Evolutionary conservation across 2,888 invertebrate species (phyloP), one percentile per base, ranked within the genome.

Genomic region (Diaphora mendica): DNA sequence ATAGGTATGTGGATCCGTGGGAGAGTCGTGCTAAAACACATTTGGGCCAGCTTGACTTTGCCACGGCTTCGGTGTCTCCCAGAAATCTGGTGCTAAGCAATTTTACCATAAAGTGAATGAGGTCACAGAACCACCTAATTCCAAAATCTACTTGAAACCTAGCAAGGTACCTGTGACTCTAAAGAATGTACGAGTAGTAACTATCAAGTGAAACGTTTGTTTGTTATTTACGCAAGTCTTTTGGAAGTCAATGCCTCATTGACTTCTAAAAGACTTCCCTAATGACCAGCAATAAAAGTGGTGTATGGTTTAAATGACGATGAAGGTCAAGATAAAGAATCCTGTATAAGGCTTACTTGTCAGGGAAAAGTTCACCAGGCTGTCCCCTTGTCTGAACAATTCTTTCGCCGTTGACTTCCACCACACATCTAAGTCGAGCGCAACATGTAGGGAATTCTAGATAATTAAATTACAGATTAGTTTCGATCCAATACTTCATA

Each of bases 371-470:
- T 89, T 95, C 95, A 8, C 95, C 95, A 20, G 95, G 95, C 62
- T 95, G 95, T 20, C 95, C 95, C 77, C 95, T 86, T 0, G 95
- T 95, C 76, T 95, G 95, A 0, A 95, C 95, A 55, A 95, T 94
- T 67, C 95, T 90, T 83, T 95, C 95, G 2, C 95, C 95, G 59
- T 94, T 95, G 0, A 93, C 88, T 85, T 95, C 95, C 17, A 95
- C 95, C 0, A 95, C 95, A 72, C 95, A 95, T 73, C 95, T 87
- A 30, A 95, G 78, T 35, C 95, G 88, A 2, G 95, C 95, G 71
- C 95, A 95, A 83, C 95, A 95, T 8, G 95, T 95, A 5, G 95
- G 95, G 70, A 95, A 95, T 82, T 95, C 95, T 95, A 75, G 2
- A 82, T 73, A 73, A 62, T 30, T 17, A 62, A 26, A 30, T 30